Evolutionary conservation across 2,888 invertebrate genomes (phyloP), one percentile per base, ranked within the genome.

Genomic region (Oligia fasciuncula): DNA sequence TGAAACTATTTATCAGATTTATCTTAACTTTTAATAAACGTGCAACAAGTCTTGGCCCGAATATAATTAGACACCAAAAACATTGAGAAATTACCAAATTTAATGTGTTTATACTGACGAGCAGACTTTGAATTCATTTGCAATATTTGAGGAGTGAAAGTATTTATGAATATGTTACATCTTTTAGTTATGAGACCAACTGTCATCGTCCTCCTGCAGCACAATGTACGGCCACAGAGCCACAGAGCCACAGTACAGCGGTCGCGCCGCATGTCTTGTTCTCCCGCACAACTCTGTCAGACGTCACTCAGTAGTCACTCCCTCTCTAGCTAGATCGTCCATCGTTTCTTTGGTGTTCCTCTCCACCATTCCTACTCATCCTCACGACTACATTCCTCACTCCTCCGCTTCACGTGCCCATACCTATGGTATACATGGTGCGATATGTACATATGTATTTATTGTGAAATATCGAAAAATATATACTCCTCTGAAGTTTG

Each of bases 21-120:
- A 40, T 19, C 17, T 19, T 8, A 63, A 63, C 35, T 35, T 74
- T 14, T 1, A 63, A 43, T 3, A 9, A n/a, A 1, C 29, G 17
- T 43, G 11, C 76, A 76, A 54, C 79, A n/a, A 79, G 29, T 78
- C 1, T 49, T 17, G 0, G 51, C 17, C 14, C 19, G 17, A 57
- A 67, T 49, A 35, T 11, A n/a, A 46, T 65, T 19, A 46, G 6
- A 77, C n/a, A 77, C 14, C 29, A 23, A 62, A 57, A 43, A 62
- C 5, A 79, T 35, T 35, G 43, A 62, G 51, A 77, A 1, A 51
- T 63, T 65, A 73, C 2, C 19, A 43, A 54, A n/a, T 71, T 11
- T 5, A 19, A 57, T 60, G 66, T 23, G 9, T 19, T 13, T 5
- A 23, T 23, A 66, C 9, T 57, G 57, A 57, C 23, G 23, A 23